Base-by-base conservation (phyloP, 2,888 invertebrate genomes). In the Nesidiocoris tenuis region DNA sequence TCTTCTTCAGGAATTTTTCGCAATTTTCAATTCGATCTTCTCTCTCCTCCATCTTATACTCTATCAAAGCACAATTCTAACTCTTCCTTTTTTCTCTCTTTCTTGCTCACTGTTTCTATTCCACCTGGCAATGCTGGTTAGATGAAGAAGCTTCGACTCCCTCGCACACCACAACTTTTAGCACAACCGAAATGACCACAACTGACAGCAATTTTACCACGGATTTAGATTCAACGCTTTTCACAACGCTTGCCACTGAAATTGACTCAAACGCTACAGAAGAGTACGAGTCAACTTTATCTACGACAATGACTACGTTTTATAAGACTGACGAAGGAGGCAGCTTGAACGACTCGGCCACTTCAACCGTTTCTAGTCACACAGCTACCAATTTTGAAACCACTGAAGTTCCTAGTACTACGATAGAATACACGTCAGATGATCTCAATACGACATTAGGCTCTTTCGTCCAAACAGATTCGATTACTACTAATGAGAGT, bases 101-200 rank as follows among this genome's bases (percentile, higher is more conserved):
- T 77, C 65, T 65, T 70, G 56, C 75, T 68, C 70, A 72, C 71
- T 77, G 71, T 78, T 75, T 67, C 67, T 76, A 39, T 76, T 77
- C 72, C 72, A 61, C 75, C 65, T 72, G 76, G 70, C 71, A 71
- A 75, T 75, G 77, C 78, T 75, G 76, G 71, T 78, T 78, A 76
- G 78, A 74, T 56, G 78, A 74, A 75, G 78, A 78, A 74, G 76
- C 78, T 78, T 78, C 78, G 71, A 75, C 76, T 61, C 76, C 76
- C 75, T 76, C 76, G 78, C 76, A 76, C 76, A 71, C 25, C 55
- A 78, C 76, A 59, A 78, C 77, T 56, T 74, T 56, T 61, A 76
- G 67, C 76, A 61, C 71, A 66, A 61, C 76, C 67, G 77, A 76
- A 67, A 70, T 21, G 24, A 77, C 76, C 61, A 77, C 76, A 54